Evolutionary conservation across 2,113 vertebrate species (phyloP).

Genomic region (Toxotes jaculatrix): DNA sequence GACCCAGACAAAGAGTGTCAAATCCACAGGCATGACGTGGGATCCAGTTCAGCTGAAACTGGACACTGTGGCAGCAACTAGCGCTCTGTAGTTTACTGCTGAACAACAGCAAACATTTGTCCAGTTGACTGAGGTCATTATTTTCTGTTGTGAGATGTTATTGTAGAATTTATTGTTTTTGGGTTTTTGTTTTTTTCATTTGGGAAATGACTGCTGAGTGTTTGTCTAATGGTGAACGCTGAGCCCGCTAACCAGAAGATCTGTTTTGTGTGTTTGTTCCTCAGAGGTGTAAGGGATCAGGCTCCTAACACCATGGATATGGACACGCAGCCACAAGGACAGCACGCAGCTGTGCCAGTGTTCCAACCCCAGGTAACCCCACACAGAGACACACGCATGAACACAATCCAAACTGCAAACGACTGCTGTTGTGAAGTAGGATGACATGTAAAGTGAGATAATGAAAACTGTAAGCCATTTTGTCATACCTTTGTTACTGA

Average conservation of each 20-base stretch:
- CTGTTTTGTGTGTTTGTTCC: conserved; percentile 61
- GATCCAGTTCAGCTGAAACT: conserved; percentile 65
- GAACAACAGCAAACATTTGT: neutral
- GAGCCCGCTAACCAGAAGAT: neutral
- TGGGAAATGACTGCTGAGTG: neutral
- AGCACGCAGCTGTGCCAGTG: conserved; percentile 88
- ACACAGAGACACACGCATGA: neutral
- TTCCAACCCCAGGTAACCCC: conserved; percentile 92
- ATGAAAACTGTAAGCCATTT: neutral
- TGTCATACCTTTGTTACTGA: neutral
- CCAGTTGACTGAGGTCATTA: neutral
- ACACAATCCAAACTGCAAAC: neutral
- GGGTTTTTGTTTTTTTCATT: neutral
- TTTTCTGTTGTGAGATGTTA: neutral
- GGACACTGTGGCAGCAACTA: conserved; percentile 34
- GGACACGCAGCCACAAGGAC: conserved; percentile 93
- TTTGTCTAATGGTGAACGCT: neutral
- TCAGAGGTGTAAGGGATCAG: conserved; percentile 82
- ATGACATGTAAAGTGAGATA: neutral
- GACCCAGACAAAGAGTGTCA: conserved; percentile 62
- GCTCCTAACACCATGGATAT: conserved; percentile 90
- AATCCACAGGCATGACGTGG: conserved; percentile 49
- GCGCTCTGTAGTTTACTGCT: conserved; percentile 13
- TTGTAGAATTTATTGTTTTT: neutral
- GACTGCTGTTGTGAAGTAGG: neutral